Evolutionary conservation across 2,113 vertebrate genomes (phyloP).

Genomic region (Calcarius ornatus): DNA sequence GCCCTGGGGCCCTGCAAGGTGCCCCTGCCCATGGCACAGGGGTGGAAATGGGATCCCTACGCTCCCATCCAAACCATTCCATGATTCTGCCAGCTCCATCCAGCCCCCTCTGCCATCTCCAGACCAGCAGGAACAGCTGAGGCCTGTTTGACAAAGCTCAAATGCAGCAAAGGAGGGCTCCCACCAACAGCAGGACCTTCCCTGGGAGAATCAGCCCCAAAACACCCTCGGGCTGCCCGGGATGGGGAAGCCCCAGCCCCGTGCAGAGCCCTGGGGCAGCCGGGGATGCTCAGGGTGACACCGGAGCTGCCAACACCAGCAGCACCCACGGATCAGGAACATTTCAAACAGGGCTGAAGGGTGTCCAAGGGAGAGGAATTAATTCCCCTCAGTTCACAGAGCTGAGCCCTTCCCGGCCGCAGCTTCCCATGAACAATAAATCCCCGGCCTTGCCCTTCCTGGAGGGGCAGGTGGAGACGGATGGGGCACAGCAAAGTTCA

Average conservation of each 20-base stretch:
- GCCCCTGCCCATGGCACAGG: background rate
- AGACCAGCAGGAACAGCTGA: background rate
- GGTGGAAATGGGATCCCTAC: background rate
- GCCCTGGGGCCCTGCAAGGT: accelerated
- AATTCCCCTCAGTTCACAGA: background rate
- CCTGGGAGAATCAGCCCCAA: background rate
- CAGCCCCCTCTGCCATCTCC: accelerated
- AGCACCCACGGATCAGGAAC: accelerated
- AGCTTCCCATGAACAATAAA: background rate
- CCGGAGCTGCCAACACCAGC: accelerated
- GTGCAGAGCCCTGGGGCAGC: background rate
- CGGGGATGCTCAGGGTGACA: accelerated
- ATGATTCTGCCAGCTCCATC: background rate
- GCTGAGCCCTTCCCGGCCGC: background rate
- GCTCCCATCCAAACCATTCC: background rate
- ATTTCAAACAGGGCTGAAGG: accelerated
- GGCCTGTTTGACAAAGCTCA: accelerated
- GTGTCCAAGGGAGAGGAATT: background rate
- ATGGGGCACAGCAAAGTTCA: background rate
- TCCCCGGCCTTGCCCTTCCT: background rate
- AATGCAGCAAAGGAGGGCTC: accelerated
- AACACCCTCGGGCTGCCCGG: background rate
- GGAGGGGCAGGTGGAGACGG: background rate
- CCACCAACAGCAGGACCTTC: accelerated
- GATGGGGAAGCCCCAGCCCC: background rate